A percentile compares a stretch with the other conserved stretches of the same genome.
phyloP scores from a whole-genome alignment of 2,888 invertebrate genomes.

The Yponomeuta sedellus region DNA sequence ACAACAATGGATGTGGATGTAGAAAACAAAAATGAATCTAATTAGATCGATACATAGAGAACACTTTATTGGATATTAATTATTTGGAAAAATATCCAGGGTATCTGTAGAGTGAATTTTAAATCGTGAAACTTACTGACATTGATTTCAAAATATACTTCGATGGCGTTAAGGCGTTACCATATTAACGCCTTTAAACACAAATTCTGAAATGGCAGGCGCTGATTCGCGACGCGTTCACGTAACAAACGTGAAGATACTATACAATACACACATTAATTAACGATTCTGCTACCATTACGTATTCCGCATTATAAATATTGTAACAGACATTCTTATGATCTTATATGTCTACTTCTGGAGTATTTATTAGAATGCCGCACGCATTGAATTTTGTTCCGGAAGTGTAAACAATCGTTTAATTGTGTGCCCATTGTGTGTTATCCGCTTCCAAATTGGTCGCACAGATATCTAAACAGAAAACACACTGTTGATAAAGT shows the following conservation, averaged over 20 bases:
- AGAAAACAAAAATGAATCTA: too few relatives aligned
- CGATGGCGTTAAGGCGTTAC: background rate
- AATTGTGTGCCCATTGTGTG: background rate
- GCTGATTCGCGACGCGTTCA: background rate
- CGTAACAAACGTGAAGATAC: background rate
- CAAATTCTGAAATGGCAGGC: background rate
- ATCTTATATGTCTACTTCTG: background rate
- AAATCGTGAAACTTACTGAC: background rate
- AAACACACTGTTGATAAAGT: too few relatives aligned
- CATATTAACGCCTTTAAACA: background rate
- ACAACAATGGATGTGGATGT: too few relatives aligned
- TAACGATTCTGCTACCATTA: background rate
- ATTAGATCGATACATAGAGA: too few relatives aligned
- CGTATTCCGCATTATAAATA: background rate
- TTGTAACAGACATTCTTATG: background rate
- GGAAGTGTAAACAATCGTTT: background rate
- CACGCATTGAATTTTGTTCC: background rate
- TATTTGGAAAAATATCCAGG: too few relatives aligned
- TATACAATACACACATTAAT: background rate
- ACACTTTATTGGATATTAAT: too few relatives aligned
- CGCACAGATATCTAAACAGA: too few relatives aligned
- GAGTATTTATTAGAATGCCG: background rate
- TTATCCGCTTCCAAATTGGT: too few relatives aligned
- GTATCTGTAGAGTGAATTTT: too few relatives aligned
- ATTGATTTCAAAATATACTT: background rate